Percentiles rank a stretch among this genome's conserved stretches.
phyloP scores from a whole-genome alignment of 1,140 invertebrate species.

The Hestina assimilis region DNA sequence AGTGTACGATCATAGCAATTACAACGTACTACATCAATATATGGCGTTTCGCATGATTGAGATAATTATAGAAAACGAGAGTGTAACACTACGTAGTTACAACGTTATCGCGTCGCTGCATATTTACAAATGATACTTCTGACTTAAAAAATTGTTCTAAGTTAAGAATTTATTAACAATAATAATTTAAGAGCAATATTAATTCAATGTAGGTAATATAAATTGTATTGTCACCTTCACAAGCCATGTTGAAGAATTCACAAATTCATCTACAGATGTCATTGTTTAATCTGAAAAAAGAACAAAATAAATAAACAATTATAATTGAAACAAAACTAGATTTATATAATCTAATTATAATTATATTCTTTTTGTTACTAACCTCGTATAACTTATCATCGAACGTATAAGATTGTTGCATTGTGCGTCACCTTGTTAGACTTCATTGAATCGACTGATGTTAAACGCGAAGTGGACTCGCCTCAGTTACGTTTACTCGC shows the following conservation, averaged over 20 bases:
- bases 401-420: conserved; percentile 26
- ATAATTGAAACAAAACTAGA: background rate
- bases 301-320: background rate
- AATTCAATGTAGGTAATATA: too few relatives aligned
- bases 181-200: too few relatives aligned
- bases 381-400: conserved; percentile 47
- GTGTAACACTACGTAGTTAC: too few relatives aligned
- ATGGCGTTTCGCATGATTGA: too few relatives aligned
- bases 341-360: background rate
- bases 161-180: too few relatives aligned
- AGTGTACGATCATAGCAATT: too few relatives aligned
- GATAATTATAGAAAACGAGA: too few relatives aligned
- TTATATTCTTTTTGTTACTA: conserved; percentile 36
- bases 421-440: conserved; percentile 41
- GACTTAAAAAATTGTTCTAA: too few relatives aligned
- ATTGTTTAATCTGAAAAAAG: conserved; percentile 57
- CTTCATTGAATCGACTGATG: conserved; percentile 38
- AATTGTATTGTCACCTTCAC: conserved; percentile 50
- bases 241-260: conserved; percentile 69
- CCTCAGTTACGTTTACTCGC: too few relatives aligned
- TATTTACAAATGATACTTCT: too few relatives aligned
- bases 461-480: background rate
- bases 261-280: conserved; percentile 72
- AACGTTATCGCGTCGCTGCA: too few relatives aligned
- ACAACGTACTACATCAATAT: too few relatives aligned